Conservation (phyloP, 2,888 invertebrate genomes). For the Stomorhina lunata region DNA sequence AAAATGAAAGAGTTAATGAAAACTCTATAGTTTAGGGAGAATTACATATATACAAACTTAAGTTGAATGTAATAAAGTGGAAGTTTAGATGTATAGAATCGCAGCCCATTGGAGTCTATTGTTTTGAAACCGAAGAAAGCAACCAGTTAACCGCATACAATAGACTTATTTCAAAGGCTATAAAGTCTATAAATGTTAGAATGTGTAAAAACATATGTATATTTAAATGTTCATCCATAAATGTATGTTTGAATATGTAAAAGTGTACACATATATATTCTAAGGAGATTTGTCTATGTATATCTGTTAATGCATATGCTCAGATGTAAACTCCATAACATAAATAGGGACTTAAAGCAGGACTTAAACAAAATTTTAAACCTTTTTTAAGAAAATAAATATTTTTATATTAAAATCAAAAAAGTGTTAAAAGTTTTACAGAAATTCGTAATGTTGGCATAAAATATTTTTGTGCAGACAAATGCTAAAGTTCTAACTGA, state of each 20-base stretch:
- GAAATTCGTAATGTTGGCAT: not conserved
- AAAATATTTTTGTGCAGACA: conserved; percentile 52
- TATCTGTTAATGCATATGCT: not conserved
- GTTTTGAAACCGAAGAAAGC: conserved; percentile 42
- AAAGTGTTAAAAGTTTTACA: not conserved
- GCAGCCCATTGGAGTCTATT: conserved; percentile 34
- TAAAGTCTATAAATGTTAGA: conserved; percentile 29
- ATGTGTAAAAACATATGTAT: not conserved
- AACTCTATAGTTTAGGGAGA: not conserved
- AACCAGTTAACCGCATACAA: conserved; percentile 64
- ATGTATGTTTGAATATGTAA: not conserved
- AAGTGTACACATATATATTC: not conserved
- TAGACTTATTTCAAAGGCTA: conserved; percentile 49
- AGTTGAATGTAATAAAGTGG: not conserved
- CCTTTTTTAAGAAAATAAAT: not conserved
- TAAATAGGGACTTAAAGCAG: not conserved
- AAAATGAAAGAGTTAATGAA: not conserved
- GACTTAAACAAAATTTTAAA: not conserved
- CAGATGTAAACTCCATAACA: not conserved
- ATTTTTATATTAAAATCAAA: not conserved
- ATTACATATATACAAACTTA: not conserved
- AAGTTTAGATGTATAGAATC: conserved; percentile 4
- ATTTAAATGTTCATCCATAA: not conserved
- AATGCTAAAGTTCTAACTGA: not conserved
- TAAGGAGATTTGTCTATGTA: not conserved